Base-by-base conservation (phyloP, 1,140 invertebrate species). In the Steinernema feltiae region DNA sequence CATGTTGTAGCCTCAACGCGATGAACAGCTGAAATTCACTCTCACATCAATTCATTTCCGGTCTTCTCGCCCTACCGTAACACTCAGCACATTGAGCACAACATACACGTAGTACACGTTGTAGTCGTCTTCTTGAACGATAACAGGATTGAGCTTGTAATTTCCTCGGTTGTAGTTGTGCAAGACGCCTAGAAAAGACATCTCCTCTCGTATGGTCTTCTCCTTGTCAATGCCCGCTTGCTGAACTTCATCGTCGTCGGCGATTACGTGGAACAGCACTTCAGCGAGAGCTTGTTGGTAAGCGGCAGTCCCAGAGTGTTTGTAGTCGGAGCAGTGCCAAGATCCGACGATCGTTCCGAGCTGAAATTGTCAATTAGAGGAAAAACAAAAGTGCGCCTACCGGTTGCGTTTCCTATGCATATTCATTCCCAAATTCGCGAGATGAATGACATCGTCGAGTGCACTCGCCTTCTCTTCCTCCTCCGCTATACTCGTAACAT, bases 391-490 rank as follows among this genome's bases (percentile, higher is more conserved):
- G 32, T 18, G n/a, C n/a, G n/a, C n/a, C n/a, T 63, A 63, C 53
- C 53, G 53, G 24, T 63, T 15, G 2, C 71, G 77, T 29, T 80
- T 71, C 27, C 83, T 78, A 32, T 84, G 76, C 48, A 85, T 76
- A 71, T 86, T 85, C 80, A 86, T 84, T 63, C 84, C 84, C 15
- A 85, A 69, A 76, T 86, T 86, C 30, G 85, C 85, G 30, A 85
- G 71, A 85, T 85, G 86, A 77, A 85, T 77, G 72, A 86, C 86
- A 30, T 85, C 85, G 12, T 80, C n/a, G n/a, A n/a, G n/a, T n/a
- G n/a, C n/a, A n/a, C n/a, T n/a, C n/a, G n/a, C n/a, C n/a, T n/a
- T n/a, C n/a, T n/a, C n/a, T n/a, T n/a, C n/a, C n/a, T n/a, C n/a
- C n/a, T n/a, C n/a, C n/a, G n/a, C n/a, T n/a, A n/a, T n/a, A n/a